Evolutionary conservation across 2,888 invertebrate genomes (phyloP).

Genomic region (Cinara cedri): DNA sequence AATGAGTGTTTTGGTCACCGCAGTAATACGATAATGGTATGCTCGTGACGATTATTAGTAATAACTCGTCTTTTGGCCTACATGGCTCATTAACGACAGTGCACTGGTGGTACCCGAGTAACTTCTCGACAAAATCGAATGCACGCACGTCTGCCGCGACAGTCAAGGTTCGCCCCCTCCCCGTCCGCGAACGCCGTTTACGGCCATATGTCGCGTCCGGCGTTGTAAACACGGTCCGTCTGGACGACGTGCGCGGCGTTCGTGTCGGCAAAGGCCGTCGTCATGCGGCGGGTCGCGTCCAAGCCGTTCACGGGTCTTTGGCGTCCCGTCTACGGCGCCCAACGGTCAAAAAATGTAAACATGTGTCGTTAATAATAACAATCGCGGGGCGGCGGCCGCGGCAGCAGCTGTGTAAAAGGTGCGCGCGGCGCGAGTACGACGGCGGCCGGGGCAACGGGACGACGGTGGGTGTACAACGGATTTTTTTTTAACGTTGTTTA

Average conservation of each 20-base stretch:
- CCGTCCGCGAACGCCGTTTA: conserved; percentile 25
- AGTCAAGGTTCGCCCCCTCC: background rate
- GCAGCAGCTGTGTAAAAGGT: background rate
- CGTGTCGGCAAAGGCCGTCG: conserved; percentile 12
- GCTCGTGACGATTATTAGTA: no score
- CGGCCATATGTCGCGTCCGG: conserved; percentile 32
- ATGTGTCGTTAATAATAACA: conserved; percentile 27
- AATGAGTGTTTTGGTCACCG: background rate
- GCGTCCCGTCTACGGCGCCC: background rate
- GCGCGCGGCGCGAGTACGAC: background rate
- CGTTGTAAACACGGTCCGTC: background rate
- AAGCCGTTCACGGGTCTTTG: background rate
- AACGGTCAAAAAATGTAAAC: conserved; percentile 30
- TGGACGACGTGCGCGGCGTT: conserved; percentile 15
- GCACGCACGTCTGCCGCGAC: background rate
- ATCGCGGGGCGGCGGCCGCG: background rate
- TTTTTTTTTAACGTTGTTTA: background rate
- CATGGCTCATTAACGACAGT: conserved; percentile 49
- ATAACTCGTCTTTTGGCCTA: conserved; percentile 29
- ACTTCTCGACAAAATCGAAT: background rate
- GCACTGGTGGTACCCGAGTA: no score
- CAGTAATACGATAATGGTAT: background rate
- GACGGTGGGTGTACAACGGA: background rate
- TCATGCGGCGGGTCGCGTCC: background rate
- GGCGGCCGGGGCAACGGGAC: background rate